Conservation (phyloP, 2,797 vertebrate species). For the Pseudochaenichthys georgianus region DNA sequence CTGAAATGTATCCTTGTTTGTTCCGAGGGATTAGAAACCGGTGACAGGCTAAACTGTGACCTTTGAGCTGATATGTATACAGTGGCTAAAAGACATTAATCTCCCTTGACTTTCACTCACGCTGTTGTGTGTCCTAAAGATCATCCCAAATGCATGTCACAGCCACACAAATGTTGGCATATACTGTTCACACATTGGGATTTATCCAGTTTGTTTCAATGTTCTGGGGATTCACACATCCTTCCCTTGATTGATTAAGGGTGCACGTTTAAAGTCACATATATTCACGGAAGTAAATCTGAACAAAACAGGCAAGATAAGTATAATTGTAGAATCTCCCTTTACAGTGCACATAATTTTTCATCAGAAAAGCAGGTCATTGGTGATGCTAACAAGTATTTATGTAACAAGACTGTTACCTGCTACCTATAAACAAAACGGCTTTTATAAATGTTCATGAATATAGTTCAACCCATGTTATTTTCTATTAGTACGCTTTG, state of each 20-base stretch:
- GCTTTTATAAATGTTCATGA: not conserved
- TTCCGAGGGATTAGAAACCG: conserved; percentile 53
- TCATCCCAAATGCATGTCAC: conserved; percentile 12
- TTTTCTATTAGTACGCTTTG: not conserved
- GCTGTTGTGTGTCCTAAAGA: conserved; percentile 21
- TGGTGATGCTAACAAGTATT: not conserved
- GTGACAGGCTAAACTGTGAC: conserved; percentile 50
- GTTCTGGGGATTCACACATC: not conserved
- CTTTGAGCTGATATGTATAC: conserved; percentile 35
- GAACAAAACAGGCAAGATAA: not conserved
- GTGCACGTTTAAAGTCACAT: not conserved
- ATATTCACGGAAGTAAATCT: not conserved
- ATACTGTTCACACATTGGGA: not conserved
- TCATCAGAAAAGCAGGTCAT: conserved; percentile 7
- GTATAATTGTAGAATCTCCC: not conserved
- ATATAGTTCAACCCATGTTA: not conserved
- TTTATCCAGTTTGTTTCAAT: conserved; percentile 1
- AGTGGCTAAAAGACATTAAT: conserved; percentile 44
- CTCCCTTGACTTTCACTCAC: conserved; percentile 28
- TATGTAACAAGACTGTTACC: not conserved
- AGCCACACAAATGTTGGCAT: conserved; percentile 8
- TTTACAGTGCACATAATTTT: not conserved
- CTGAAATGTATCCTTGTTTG: conserved; percentile 43
- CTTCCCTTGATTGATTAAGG: not conserved
- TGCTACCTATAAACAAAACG: not conserved